Evolutionary conservation across 2,797 vertebrate genomes (phyloP).

Genomic region (Gobio occitaniae): DNA sequence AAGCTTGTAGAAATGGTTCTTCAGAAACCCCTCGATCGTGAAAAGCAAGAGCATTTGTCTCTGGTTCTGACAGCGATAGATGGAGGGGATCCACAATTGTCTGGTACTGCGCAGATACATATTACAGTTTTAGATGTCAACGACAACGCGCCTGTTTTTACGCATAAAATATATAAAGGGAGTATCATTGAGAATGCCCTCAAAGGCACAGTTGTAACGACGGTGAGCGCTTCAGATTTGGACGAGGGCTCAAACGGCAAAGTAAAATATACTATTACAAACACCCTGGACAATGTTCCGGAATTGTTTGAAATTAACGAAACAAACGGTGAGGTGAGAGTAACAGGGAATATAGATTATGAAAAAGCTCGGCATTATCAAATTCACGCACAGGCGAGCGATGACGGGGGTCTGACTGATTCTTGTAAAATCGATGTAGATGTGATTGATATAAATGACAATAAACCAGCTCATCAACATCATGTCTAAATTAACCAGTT

Average conservation of each 20-base stretch:
- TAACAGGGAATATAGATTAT: conserved; percentile 41
- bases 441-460: conserved; percentile 52
- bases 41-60: conserved; percentile 40
- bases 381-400: conserved; percentile 37
- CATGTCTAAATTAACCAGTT: conserved; percentile 63
- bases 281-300: neutral
- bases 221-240: conserved; percentile 36
- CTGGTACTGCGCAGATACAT: conserved; percentile 43
- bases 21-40: conserved; percentile 49
- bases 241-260: conserved; percentile 47
- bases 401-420: conserved; percentile 36
- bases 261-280: conserved; percentile 20
- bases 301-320: conserved; percentile 33
- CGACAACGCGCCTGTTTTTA: conserved; percentile 59
- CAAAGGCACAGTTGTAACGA: conserved; percentile 28
- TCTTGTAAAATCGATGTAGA: conserved; percentile 67
- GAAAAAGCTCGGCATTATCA: conserved; percentile 30
- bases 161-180: conserved; percentile 32
- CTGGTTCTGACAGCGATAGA: conserved; percentile 51
- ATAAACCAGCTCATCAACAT: conserved; percentile 47
- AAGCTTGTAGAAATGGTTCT: conserved; percentile 52
- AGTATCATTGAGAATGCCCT: conserved; percentile 28
- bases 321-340: conserved; percentile 7
- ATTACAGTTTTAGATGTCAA: conserved; percentile 38
- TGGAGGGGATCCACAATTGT: conserved; percentile 50